These are phyloP conservation scores for Trichopria drosophilae DNA, from an alignment of 2,888 invertebrate genomes.

Conservation along the genomic window DNA sequence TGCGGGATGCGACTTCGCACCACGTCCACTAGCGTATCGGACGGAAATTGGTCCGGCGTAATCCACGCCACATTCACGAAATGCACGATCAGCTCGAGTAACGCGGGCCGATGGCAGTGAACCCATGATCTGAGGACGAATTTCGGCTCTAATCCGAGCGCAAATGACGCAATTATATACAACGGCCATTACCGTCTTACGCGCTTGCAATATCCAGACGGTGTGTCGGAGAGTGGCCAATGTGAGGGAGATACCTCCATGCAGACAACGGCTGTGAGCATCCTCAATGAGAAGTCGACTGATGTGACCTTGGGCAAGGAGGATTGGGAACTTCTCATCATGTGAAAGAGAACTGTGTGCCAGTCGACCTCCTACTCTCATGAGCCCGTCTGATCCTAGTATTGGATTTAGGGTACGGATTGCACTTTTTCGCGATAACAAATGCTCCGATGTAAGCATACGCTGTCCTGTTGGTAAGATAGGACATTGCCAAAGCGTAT, in stretches of 20 bases:
- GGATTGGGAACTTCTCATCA: conserved; percentile 23
- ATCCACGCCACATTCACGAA: conserved; percentile 30
- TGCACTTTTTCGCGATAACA: too few species aligned
- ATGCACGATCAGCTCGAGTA: conserved; percentile 10
- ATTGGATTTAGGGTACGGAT: conserved; percentile 15
- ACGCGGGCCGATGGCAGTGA: conserved; percentile 13
- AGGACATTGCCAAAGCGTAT: too few species aligned
- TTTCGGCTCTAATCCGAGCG: conserved; percentile 1
- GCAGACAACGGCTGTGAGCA: conserved; percentile 19
- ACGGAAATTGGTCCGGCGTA: conserved; percentile 35
- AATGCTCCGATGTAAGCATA: too few species aligned
- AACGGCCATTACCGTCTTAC: conserved; percentile 5
- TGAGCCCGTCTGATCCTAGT: conserved; percentile 22
- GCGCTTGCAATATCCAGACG: conserved; percentile 16
- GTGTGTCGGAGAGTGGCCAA: conserved; percentile 13
- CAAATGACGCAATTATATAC: conserved; percentile 24
- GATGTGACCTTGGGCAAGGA: conserved; percentile 13
- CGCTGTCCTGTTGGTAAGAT: too few species aligned
- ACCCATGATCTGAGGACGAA: conserved; percentile 9
- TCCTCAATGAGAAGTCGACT: conserved; percentile 6
- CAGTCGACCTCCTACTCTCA: conserved; percentile 35
- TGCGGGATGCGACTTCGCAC: conserved; percentile 25
- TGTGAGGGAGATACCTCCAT: conserved; percentile 24
- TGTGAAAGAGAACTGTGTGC: conserved; percentile 16
- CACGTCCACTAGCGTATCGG: conserved; percentile 21